phyloP scores from a whole-genome alignment of 1,140 invertebrate species.

The Neodiprion fabricii region DNA sequence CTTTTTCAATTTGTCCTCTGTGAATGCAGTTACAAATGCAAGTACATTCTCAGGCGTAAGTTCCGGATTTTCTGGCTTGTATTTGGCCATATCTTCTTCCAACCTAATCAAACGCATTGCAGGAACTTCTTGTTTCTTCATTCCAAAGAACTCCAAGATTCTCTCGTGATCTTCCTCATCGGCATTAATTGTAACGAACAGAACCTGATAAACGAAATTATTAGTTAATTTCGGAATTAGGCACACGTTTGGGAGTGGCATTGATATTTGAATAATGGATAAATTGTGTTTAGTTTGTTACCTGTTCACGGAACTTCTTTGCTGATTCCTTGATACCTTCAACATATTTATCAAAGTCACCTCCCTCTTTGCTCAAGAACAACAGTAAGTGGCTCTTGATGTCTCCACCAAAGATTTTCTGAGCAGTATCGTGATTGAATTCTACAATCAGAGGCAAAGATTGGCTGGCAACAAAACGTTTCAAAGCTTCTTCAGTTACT shows the following conservation, averaged over 20 bases:
- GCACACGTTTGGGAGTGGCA: background rate
- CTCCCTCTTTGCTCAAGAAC: constrained; percentile 91
- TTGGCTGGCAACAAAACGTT: constrained; percentile 85
- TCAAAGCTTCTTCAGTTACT: constrained; percentile 71
- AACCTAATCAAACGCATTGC: constrained; percentile 92
- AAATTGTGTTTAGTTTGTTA: constrained; percentile 48
- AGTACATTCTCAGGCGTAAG: constrained; percentile 79
- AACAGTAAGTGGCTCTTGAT: constrained; percentile 96
- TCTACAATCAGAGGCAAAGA: constrained; percentile 94
- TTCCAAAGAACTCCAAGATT: constrained; percentile 99
- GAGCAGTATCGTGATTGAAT: constrained; percentile 97
- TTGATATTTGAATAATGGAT: background rate
- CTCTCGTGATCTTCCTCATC: constrained; percentile 95
- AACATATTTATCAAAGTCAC: constrained; percentile 80
- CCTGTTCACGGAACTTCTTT: constrained; percentile 88
- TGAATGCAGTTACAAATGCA: constrained; percentile 85
- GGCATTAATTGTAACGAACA: constrained; percentile 95
- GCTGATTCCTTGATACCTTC: constrained; percentile 82
- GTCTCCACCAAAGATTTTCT: constrained; percentile 97
- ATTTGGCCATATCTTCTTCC: constrained; percentile 98
- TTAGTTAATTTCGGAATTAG: constrained; percentile 17
- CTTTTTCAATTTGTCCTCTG: constrained; percentile 92
- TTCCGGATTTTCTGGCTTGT: constrained; percentile 86
- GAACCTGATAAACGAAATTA: constrained; percentile 62
- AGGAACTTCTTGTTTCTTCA: constrained; percentile 92